phyloP scores from a whole-genome alignment of 2,888 invertebrate species.

The Opisthograptis luteolata region DNA sequence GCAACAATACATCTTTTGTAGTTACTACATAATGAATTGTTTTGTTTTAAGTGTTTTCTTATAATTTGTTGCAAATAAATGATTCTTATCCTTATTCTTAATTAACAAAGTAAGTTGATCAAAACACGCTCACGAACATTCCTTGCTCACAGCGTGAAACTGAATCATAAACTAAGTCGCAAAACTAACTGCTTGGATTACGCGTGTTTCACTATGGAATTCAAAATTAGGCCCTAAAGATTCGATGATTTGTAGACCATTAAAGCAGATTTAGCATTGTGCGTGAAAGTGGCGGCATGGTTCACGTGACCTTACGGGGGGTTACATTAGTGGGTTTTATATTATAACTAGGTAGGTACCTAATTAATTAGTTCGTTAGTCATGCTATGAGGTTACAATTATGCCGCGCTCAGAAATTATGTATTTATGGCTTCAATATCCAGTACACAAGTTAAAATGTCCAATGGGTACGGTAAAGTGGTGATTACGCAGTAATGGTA shows the following conservation, averaged over 20 bases:
- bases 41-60: too few species aligned
- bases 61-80: too few species aligned
- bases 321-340: not conserved
- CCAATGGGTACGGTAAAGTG: too few species aligned
- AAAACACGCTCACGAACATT: too few species aligned
- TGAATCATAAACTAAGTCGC: not conserved
- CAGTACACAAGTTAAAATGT: too few species aligned
- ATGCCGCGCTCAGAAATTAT: not conserved
- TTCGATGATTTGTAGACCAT: slow-evolving; percentile 3
- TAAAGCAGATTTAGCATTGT: not conserved
- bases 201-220: not conserved
- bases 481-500: too few species aligned
- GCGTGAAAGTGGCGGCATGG: not conserved
- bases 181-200: not conserved
- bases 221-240: not conserved
- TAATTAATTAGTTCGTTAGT: slow-evolving; percentile 10
- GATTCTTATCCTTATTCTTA: too few species aligned
- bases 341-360: not conserved
- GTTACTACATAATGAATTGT: too few species aligned
- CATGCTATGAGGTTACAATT: not conserved
- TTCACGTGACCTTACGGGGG: not conserved
- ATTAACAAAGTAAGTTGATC: too few species aligned
- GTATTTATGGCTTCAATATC: too few species aligned
- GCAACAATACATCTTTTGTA: too few species aligned
- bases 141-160: too few species aligned